phyloP scores from a whole-genome alignment of 2,113 vertebrate genomes.

The Progne subis region DNA sequence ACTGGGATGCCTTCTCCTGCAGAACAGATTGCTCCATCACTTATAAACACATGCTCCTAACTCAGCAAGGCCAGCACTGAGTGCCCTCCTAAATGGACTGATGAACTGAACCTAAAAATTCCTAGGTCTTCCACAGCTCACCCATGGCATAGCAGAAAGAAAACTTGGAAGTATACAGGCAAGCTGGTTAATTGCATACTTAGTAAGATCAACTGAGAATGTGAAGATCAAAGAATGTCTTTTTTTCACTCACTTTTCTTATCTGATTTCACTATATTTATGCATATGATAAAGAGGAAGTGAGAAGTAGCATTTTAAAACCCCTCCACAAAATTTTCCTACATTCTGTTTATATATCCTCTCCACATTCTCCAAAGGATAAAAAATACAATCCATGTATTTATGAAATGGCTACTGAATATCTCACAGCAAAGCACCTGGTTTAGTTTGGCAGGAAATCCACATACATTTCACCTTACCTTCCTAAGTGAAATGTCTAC shows the following conservation, averaged over 20 bases:
- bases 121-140: neutral
- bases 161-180: neutral
- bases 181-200: neutral
- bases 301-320: neutral
- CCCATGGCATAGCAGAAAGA: neutral
- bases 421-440: neutral
- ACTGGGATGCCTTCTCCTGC: neutral
- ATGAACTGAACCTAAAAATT: neutral
- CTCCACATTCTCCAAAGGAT: neutral
- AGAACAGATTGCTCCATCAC: neutral
- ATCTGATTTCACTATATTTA: neutral
- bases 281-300: neutral
- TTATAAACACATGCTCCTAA: fast-evolving
- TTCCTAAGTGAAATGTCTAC: neutral
- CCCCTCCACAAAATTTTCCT: neutral
- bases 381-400: neutral
- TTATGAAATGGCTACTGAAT: neutral
- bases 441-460: neutral
- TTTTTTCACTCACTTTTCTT: neutral
- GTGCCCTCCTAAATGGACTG: neutral
- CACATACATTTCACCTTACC: neutral
- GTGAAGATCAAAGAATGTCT: neutral
- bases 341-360: neutral
- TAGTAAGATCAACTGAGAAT: neutral
- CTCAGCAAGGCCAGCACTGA: neutral